phyloP scores from a whole-genome alignment of 2,797 vertebrate species.

The Carcharodon carcharias region DNA sequence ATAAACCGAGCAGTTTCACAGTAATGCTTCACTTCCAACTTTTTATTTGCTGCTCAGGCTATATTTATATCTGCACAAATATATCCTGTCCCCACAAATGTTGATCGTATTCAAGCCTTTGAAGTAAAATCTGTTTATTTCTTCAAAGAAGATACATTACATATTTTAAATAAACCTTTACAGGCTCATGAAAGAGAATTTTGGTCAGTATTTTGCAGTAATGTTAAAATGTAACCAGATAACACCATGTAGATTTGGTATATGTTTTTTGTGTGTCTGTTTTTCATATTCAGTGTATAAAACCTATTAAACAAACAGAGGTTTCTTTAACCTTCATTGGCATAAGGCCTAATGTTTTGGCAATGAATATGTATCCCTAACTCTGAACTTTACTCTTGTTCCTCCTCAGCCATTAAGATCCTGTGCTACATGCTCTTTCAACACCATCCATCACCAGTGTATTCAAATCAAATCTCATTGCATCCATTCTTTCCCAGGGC shows the following conservation, averaged over 20 bases:
- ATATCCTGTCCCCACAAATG: slow-evolving; percentile 9
- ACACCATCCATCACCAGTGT: neutral
- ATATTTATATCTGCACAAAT: slow-evolving; percentile 21
- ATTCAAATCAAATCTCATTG: neutral
- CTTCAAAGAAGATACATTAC: slow-evolving; percentile 1
- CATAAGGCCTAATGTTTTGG: slow-evolving; percentile 13
- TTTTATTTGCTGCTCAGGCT: neutral
- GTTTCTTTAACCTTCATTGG: slow-evolving; percentile 16
- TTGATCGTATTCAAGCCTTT: neutral
- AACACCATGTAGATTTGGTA: slow-evolving; percentile 14
- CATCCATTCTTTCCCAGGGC: neutral
- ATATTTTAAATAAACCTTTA: slow-evolving; percentile 26
- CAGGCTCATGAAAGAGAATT: neutral
- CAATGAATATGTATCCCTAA: slow-evolving; percentile 5
- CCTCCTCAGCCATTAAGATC: neutral
- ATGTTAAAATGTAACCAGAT: slow-evolving; percentile 7
- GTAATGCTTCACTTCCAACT: neutral
- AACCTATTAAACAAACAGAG: slow-evolving; percentile 1
- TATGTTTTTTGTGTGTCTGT: neutral
- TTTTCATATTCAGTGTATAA: slow-evolving; percentile 5
- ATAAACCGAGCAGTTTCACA: neutral
- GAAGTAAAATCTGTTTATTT: neutral
- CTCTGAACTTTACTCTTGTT: neutral
- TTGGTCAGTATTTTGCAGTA: neutral
- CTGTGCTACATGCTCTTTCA: neutral